A percentile compares a stretch with the other conserved stretches of the same genome.
phyloP scores from a whole-genome alignment of 2,113 vertebrate genomes.

The Alouatta palliata region DNA sequence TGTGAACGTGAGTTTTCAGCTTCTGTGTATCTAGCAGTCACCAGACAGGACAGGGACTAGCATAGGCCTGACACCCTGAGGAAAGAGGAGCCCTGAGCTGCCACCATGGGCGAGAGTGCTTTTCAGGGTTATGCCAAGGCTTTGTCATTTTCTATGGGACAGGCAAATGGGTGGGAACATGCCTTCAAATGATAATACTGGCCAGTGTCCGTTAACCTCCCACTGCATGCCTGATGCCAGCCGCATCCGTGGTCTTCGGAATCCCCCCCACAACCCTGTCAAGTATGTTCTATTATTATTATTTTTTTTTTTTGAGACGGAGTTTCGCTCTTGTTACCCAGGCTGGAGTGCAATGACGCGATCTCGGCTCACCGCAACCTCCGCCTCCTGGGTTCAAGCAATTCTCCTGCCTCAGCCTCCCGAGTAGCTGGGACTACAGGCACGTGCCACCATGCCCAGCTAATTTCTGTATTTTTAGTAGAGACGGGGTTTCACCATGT shows the following conservation, averaged over 20 bases:
- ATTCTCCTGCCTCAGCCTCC: no score
- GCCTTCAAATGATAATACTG: background rate
- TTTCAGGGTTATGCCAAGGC: background rate
- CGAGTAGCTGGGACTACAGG: no score
- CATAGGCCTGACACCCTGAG: background rate
- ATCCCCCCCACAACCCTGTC: background rate
- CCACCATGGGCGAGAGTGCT: background rate
- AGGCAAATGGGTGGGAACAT: background rate
- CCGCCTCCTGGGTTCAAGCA: no score
- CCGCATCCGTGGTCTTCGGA: background rate
- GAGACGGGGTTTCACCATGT: no score
- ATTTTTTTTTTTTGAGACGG: background rate
- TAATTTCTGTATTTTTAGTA: no score
- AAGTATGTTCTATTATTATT: background rate
- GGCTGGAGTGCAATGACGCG: no score
- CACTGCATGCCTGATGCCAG: background rate
- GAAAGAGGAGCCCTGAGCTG: background rate
- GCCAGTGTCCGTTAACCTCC: background rate
- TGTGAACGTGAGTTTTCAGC: constrained; percentile 88
- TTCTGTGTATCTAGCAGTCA: background rate
- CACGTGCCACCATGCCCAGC: no score
- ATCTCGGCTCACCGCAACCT: no score
- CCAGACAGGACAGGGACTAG: background rate
- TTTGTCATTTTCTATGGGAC: background rate
- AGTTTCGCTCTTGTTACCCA: no score